phyloP scores from a whole-genome alignment of 2,113 vertebrate species.

The Dunckerocampus dactyliophorus region DNA sequence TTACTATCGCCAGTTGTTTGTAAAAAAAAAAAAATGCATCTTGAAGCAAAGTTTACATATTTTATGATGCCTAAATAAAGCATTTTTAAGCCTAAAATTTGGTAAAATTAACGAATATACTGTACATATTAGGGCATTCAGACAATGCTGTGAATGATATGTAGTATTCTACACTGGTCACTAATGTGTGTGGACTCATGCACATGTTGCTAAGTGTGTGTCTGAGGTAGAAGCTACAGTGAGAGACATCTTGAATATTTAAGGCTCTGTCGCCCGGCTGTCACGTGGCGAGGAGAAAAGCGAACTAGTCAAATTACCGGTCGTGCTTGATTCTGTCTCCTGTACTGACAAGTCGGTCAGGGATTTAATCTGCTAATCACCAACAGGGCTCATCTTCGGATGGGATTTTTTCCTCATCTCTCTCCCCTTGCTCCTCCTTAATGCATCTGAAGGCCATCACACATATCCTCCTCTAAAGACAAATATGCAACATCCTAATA shows the following conservation, averaged over 20 bases:
- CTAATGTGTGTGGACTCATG: conserved; percentile 8
- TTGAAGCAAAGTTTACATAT: too few species aligned
- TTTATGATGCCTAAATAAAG: too few species aligned
- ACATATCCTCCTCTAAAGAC: conserved; percentile 50
- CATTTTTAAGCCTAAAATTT: too few species aligned
- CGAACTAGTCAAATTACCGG: conserved; percentile 80
- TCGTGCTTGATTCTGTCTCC: conserved; percentile 67
- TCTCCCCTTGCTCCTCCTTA: conserved; percentile 57
- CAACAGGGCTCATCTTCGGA: conserved; percentile 45
- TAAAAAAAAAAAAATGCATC: too few species aligned
- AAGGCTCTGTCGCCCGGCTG: conserved; percentile 61
- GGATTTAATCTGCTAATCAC: conserved; percentile 80
- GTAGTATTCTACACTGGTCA: too few species aligned
- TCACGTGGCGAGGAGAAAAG: conserved; percentile 72
- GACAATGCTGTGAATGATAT: too few species aligned
- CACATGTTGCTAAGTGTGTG: conserved; percentile 10
- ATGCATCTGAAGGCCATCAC: conserved; percentile 75
- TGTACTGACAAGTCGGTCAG: conserved; percentile 74
- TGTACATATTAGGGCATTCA: too few species aligned
- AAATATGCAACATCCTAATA: conserved; percentile 62
- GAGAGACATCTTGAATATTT: conserved; percentile 64
- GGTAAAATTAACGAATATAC: too few species aligned
- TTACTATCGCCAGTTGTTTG: too few species aligned
- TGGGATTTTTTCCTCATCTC: conserved; percentile 27
- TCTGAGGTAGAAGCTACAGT: conserved; percentile 32